Evolutionary conservation across 2,888 invertebrate genomes (phyloP).

Genomic region (Pheosia gnoma): DNA sequence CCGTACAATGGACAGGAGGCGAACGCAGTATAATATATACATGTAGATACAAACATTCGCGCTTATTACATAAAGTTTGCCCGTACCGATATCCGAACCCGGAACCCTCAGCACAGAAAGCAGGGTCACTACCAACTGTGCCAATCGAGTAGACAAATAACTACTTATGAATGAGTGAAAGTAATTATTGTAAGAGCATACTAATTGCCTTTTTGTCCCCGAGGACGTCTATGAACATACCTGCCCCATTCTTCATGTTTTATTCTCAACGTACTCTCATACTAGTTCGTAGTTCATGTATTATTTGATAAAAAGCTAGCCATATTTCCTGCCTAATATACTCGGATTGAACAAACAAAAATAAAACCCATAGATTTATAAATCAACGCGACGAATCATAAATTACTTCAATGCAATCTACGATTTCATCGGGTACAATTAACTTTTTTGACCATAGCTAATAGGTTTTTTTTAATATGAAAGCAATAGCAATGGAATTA

Average conservation of each 20-base stretch:
- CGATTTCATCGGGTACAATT: slow-evolving; percentile 24
- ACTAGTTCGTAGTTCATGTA: background rate
- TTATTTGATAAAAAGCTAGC: background rate
- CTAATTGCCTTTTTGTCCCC: background rate
- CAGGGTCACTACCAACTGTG: too few relatives aligned
- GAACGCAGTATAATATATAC: too few relatives aligned
- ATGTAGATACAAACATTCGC: too few relatives aligned
- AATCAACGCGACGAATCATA: slow-evolving; percentile 31
- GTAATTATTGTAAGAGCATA: background rate
- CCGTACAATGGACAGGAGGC: too few relatives aligned
- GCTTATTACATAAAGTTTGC: too few relatives aligned
- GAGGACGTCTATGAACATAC: background rate
- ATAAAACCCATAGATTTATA: slow-evolving; percentile 1
- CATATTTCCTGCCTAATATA: background rate
- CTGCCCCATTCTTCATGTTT: background rate
- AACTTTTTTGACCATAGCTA: slow-evolving; percentile 5
- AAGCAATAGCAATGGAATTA: background rate
- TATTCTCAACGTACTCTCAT: background rate
- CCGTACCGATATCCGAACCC: too few relatives aligned
- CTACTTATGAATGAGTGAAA: background rate
- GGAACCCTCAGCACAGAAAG: too few relatives aligned
- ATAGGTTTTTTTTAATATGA: background rate
- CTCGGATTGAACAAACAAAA: background rate
- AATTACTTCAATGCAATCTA: slow-evolving; percentile 28
- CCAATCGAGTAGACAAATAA: too few relatives aligned